Percentiles rank a stretch among this genome's conserved stretches.
Evolutionary conservation across 2,797 vertebrate species (phyloP).

Genomic region (Agapornis canus): DNA sequence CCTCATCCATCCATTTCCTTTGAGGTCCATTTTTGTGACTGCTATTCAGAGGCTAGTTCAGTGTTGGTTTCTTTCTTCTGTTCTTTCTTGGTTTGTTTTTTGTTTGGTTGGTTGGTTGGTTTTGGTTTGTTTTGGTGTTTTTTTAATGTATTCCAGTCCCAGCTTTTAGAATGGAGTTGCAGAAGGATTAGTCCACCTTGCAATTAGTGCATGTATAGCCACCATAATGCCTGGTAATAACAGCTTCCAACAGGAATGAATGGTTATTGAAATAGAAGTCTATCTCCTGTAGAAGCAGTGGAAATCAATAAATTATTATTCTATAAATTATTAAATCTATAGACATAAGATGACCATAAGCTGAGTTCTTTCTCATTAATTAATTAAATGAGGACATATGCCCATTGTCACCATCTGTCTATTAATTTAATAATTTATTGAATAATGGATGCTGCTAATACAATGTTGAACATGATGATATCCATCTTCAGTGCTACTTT

Average conservation of each 20-base stretch:
- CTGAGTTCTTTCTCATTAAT: slow-evolving; percentile 63
- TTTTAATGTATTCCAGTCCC: neutral
- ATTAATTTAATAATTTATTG: slow-evolving; percentile 72
- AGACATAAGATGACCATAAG: slow-evolving; percentile 48
- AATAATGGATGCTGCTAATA: slow-evolving; percentile 59
- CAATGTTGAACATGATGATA: slow-evolving; percentile 10
- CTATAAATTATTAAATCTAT: slow-evolving; percentile 71
- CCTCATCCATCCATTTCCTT: no score
- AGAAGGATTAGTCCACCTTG: neutral
- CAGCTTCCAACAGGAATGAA: slow-evolving; percentile 41
- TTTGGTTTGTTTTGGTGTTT: neutral
- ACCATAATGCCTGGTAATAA: slow-evolving; percentile 18
- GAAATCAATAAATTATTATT: slow-evolving; percentile 69
- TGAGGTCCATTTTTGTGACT: no score
- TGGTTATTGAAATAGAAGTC: slow-evolving; percentile 54
- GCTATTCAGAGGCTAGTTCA: no score
- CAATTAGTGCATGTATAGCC: slow-evolving; percentile 2
- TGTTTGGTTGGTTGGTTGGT: no score
- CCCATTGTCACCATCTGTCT: slow-evolving; percentile 44
- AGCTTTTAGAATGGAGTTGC: neutral
- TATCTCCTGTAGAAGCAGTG: slow-evolving; percentile 52
- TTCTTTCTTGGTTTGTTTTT: no score
- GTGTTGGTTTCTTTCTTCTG: no score
- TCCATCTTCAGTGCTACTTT: slow-evolving; percentile 31
- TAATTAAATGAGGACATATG: slow-evolving; percentile 58